Evolutionary conservation across 2,888 invertebrate species (phyloP).

Genomic region (Cheilosia impressa): DNA sequence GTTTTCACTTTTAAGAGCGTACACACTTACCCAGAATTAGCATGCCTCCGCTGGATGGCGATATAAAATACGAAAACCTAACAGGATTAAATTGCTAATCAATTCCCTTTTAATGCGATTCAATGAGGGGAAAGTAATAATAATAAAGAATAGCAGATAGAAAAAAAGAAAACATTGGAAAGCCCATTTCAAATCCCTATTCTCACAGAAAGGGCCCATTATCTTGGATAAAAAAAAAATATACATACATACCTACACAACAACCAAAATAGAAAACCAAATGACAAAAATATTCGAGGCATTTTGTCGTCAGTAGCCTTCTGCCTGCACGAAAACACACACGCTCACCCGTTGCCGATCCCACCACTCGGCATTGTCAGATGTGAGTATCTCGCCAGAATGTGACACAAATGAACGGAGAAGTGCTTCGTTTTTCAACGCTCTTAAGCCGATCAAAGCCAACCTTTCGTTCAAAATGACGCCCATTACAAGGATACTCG

Average conservation of each 20-base stretch:
- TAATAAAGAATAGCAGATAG: constrained; percentile 51
- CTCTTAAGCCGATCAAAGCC: constrained; percentile 74
- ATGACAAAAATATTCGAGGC: constrained; percentile 59
- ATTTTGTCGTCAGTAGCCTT: constrained; percentile 44
- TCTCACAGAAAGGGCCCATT: constrained; percentile 48
- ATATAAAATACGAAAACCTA: constrained; percentile 47
- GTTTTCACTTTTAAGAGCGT: constrained; percentile 66
- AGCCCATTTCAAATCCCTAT: constrained; percentile 50
- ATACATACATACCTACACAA: too few relatives aligned
- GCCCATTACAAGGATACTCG: constrained; percentile 75
- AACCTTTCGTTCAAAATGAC: constrained; percentile 73
- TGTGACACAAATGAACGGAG: constrained; percentile 69
- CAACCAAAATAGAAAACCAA: constrained; percentile 46
- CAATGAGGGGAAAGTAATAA: constrained; percentile 66
- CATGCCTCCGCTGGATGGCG: constrained; percentile 40
- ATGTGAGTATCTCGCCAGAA: constrained; percentile 59
- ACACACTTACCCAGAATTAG: constrained; percentile 58
- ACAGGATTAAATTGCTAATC: constrained; percentile 72
- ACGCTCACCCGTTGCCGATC: constrained; percentile 1
- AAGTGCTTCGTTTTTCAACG: constrained; percentile 73
- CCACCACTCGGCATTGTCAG: constrained; percentile 50
- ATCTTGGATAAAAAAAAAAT: constrained; percentile 38
- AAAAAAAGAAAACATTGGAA: constrained; percentile 53
- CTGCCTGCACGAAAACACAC: constrained; percentile 17
- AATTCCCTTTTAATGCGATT: constrained; percentile 68